Evolutionary conservation across 2,113 vertebrate species (phyloP).

Genomic region (Dipodomys ordii): DNA sequence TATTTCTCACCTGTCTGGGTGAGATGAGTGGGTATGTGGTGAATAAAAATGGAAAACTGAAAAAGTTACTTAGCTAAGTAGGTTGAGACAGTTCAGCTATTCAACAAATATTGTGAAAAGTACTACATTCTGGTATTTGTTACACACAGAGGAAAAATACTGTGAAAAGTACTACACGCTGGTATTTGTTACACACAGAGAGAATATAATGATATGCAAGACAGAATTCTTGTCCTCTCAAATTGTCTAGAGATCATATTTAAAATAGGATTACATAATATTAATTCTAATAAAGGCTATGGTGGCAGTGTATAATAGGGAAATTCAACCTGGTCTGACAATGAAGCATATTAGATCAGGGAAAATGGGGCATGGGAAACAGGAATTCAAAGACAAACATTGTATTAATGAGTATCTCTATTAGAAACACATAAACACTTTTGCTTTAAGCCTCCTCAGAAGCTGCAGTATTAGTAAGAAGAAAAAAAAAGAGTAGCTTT

Average conservation of each 20-base stretch:
- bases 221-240: neutral
- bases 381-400: too few species aligned
- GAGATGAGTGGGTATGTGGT: neutral
- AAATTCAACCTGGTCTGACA: neutral
- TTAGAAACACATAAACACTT: too few species aligned
- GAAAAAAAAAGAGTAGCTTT: too few species aligned
- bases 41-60: constrained; percentile 40
- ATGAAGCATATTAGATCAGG: neutral
- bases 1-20: constrained; percentile 17
- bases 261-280: constrained; percentile 32
- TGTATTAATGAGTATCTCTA: too few species aligned
- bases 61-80: neutral
- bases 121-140: neutral
- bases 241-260: constrained; percentile 27
- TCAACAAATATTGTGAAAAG: neutral
- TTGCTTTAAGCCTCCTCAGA: too few species aligned
- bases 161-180: neutral
- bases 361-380: neutral
- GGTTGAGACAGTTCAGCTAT: neutral
- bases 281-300: neutral
- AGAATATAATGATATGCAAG: neutral
- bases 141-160: neutral
- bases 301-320: neutral
- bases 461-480: too few species aligned
- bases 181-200: neutral